Evolutionary conservation across 2,797 vertebrate species (phyloP), one percentile per base, ranked within the genome.

Genomic region (Myripristis murdjan): DNA sequence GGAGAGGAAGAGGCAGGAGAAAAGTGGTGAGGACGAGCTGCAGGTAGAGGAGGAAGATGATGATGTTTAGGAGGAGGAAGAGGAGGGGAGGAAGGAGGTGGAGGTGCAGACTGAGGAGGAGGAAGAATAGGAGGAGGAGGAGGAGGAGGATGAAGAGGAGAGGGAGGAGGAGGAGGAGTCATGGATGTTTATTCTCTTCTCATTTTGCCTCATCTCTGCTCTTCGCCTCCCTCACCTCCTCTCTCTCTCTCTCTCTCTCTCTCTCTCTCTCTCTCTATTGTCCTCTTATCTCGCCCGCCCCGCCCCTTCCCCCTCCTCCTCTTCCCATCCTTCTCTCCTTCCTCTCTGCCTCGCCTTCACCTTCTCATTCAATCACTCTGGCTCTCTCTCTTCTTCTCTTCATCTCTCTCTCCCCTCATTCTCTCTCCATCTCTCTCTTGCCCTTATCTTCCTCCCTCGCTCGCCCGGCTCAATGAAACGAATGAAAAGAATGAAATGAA

Each of bases 11-110:
- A 22, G 59, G 16, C 6, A 18, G 23, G 49, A 5, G 22, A 31
- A 48, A 52, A 44, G 54, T 6, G 58, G 53, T 58, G 39, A 52
- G 20, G 35, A n/a, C n/a, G n/a, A n/a, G n/a, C n/a, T n/a, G 18
- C 15, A 22, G 20, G 37, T 6, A 47, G 14, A 31, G 33, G 23
- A 22, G 10, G 8, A 22, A 18, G 7, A 5, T 10, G 43, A 20
- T 6, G 26, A 5, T 33, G 62, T 28, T 28, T 28, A 20, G 20
- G 26, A 20, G 47, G 12, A 35, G 68, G 23, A 26, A 23, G 23
- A 4, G 51, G 28, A 24, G 33, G 51, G 35, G 10, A 14, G 43
- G 62, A 53, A 6, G 52, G 62, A 49, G 51, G 49, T 10, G 4
- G 2, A 35, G 26, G 3, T 4, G 20, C 20, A 23, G 55, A 43